Base-by-base conservation (phyloP, 2,888 invertebrate genomes). In the Theristus sp. region DNA sequence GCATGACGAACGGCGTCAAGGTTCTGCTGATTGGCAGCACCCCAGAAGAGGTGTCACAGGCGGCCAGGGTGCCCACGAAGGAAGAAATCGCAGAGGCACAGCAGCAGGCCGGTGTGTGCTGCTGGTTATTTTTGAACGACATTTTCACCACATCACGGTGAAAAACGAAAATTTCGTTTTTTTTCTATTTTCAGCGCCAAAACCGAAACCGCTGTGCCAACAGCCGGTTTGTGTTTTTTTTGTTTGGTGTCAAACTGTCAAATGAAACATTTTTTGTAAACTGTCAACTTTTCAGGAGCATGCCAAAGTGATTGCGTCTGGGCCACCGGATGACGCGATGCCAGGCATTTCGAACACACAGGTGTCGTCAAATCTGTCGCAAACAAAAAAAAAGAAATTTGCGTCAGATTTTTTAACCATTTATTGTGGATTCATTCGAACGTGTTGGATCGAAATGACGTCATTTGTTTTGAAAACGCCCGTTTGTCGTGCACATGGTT, bases 21-120 rank as follows among this genome's bases (percentile, higher is more conserved):
- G n/a, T 49, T 59, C 87, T 89, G 87, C 83, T 89, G 65, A 86
- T 90, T 62, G 89, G 89, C 60, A 88, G 88, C 47, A 88, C 87
- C 70, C 80, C 89, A 75, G 85, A 84, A 74, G 89, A 89, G 72
- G 84, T 89, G 60, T 76, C 89, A 69, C 84, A 86, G 66, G 84
- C 89, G 60, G 84, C 54, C 54, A 55, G n/a, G 2, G 29, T n/a
- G 38, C 61, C 63, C 20, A 53, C 69, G 20, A 68, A 70, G 59
- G 72, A 71, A 46, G 63, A 73, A 17, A 67, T 73, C 57, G 74
- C 73, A 62, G 73, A 71, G 57, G 71, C 65, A 24, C 66, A 74
- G 62, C 65, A 69, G 17, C 68, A 71, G 38, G 69, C 61, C 63
- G 57, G 62, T 26, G 6, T 25, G 47, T 27, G 22, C 6, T 13